Percentiles rank a stretch among this genome's conserved stretches.
Conservation (phyloP, 2,113 vertebrate species). For the Thinocorus orbignyianus region DNA sequence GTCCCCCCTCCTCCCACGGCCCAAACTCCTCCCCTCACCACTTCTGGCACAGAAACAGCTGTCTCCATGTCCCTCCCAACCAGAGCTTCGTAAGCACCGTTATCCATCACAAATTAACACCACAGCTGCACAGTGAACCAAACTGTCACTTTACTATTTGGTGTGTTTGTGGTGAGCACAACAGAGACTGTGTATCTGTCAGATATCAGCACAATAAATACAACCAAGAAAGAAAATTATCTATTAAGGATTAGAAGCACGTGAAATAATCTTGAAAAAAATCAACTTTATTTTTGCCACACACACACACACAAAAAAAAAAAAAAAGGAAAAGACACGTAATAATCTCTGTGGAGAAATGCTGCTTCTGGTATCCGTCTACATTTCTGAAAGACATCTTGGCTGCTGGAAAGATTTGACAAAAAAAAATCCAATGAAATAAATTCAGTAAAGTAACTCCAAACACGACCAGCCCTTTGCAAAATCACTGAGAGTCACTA, state of each 20-base stretch:
- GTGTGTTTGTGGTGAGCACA: background rate
- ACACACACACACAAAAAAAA: background rate
- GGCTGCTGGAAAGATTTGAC: slow-evolving; percentile 20
- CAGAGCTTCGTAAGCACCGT: background rate
- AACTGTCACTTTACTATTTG: background rate
- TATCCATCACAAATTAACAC: background rate
- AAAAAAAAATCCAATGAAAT: background rate
- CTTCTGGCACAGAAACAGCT: background rate
- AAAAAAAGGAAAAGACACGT: slow-evolving; percentile 51
- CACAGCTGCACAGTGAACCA: background rate
- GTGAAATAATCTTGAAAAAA: slow-evolving; percentile 34
- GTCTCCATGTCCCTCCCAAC: background rate
- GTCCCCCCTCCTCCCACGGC: background rate
- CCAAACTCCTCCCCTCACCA: background rate
- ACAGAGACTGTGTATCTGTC: background rate
- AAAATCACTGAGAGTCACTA: background rate
- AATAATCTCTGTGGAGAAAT: slow-evolving; percentile 55
- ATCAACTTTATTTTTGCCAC: slow-evolving; percentile 64
- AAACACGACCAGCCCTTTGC: slow-evolving; percentile 52
- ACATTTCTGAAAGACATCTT: slow-evolving; percentile 52
- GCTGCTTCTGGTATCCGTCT: slow-evolving; percentile 53
- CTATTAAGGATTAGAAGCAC: slow-evolving; percentile 46
- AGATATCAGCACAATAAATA: background rate
- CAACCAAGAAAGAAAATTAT: background rate
- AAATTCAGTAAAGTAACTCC: slow-evolving; percentile 38